Percentiles rank a stretch among this genome's conserved stretches.
These are phyloP conservation scores for Ormyrus nitidulus DNA, from an alignment of 2,888 invertebrate species.

Conservation along the genomic window DNA sequence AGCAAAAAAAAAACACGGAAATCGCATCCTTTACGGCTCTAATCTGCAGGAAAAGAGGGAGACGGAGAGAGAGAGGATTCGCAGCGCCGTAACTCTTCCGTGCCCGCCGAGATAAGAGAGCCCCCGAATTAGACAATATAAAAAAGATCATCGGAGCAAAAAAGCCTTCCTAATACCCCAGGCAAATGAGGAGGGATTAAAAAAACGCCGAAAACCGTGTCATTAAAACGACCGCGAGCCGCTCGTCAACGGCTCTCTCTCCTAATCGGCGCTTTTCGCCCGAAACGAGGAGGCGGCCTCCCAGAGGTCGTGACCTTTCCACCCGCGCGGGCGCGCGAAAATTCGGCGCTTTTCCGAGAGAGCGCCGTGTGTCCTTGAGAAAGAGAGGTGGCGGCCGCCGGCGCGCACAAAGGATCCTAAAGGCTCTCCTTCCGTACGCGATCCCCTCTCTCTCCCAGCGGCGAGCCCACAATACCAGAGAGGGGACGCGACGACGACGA, in stretches of 20 bases:
- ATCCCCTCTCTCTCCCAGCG: not conserved
- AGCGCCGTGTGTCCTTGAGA: constrained; percentile 20
- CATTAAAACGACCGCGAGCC: too few species aligned
- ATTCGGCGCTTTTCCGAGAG: not conserved
- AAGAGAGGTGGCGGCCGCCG: too few species aligned
- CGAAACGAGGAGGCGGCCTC: too few species aligned
- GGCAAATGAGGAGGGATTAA: too few species aligned
- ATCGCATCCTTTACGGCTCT: constrained; percentile 12
- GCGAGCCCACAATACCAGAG: too few species aligned
- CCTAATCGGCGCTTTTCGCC: too few species aligned
- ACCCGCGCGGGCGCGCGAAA: not conserved
- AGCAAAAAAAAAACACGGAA: not conserved
- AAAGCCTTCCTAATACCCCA: too few species aligned
- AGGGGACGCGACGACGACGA: too few species aligned
- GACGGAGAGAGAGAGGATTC: constrained; percentile 1
- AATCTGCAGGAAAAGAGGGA: constrained; percentile 6
- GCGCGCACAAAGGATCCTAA: not conserved
- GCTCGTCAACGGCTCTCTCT: too few species aligned
- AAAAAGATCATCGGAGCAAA: constrained; percentile 13
- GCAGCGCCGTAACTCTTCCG: constrained; percentile 37
- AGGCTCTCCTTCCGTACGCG: not conserved
- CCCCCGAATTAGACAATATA: constrained; percentile 14
- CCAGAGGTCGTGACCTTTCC: not conserved
- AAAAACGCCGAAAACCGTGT: too few species aligned
- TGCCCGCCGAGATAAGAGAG: constrained; percentile 30